Conservation (phyloP, 2,888 invertebrate genomes). For the Amphipoea oculea region DNA sequence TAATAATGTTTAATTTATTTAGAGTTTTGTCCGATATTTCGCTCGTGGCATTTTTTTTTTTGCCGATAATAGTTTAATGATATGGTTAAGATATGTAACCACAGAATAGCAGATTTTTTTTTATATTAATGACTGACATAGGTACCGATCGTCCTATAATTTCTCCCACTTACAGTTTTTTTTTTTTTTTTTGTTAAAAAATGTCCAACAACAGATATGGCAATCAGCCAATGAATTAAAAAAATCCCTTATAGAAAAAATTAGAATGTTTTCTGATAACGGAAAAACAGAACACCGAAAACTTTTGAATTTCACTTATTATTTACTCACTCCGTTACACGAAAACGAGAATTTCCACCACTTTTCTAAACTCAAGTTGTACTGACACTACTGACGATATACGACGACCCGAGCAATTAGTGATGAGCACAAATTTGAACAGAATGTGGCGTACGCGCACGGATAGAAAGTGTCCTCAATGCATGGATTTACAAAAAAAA, state of each 20-base stretch:
- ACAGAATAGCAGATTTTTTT: neutral
- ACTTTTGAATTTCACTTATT: neutral
- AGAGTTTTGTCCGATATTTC: conserved; percentile 38
- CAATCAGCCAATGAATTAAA: neutral
- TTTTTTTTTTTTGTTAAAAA: conserved; percentile 1
- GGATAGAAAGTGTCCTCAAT: conserved; percentile 54
- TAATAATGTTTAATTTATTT: conserved; percentile 53
- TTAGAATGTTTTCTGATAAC: neutral
- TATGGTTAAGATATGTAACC: conserved; percentile 17
- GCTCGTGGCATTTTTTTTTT: conserved; percentile 59
- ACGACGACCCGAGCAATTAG: conserved; percentile 19
- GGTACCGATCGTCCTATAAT: neutral
- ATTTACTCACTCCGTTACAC: no score
- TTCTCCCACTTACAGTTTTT: conserved; percentile 6
- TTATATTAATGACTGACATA: neutral
- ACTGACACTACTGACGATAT: neutral
- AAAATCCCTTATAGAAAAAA: neutral
- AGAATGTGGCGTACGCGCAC: conserved; percentile 18
- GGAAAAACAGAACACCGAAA: neutral
- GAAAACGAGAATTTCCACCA: neutral
- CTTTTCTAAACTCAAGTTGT: neutral
- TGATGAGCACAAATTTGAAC: conserved; percentile 22
- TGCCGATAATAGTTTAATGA: conserved; percentile 47
- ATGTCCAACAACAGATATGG: neutral
- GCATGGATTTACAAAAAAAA: conserved; percentile 36